Evolutionary conservation across 1,140 invertebrate species (phyloP).

Genomic region (Aphis gossypii): DNA sequence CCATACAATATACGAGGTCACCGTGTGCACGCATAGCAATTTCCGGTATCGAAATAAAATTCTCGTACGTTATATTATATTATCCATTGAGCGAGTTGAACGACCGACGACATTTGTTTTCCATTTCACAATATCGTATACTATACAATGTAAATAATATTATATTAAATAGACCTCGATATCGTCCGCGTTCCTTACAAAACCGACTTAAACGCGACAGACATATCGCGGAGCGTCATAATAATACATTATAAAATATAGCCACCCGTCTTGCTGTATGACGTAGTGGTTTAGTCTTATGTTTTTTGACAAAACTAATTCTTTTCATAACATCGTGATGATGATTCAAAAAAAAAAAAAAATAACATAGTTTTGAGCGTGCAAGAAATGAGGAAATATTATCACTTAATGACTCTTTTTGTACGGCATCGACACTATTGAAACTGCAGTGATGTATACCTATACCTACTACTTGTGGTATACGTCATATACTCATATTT

Average conservation of each 20-base stretch:
- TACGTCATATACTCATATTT: no score
- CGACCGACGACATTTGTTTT: background rate
- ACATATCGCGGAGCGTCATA: background rate
- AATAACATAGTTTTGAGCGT: background rate
- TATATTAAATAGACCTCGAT: background rate
- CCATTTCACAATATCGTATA: background rate
- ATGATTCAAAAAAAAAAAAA: background rate
- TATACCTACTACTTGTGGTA: no score
- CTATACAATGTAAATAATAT: background rate
- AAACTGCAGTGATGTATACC: background rate
- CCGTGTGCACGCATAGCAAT: background rate
- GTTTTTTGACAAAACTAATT: background rate
- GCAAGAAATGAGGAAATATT: background rate
- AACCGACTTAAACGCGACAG: background rate
- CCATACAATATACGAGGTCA: background rate
- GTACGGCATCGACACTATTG: background rate
- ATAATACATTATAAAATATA: background rate
- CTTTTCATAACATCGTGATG: background rate
- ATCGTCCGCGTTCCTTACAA: background rate
- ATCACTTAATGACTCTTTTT: background rate
- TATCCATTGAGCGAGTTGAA: background rate
- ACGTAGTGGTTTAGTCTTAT: background rate
- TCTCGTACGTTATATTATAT: slow-evolving; percentile 2
- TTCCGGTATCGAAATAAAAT: slow-evolving; percentile 26
- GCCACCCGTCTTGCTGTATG: no score